Conservation (phyloP, 2,888 invertebrate species). For the Hyposoter didymator region DNA sequence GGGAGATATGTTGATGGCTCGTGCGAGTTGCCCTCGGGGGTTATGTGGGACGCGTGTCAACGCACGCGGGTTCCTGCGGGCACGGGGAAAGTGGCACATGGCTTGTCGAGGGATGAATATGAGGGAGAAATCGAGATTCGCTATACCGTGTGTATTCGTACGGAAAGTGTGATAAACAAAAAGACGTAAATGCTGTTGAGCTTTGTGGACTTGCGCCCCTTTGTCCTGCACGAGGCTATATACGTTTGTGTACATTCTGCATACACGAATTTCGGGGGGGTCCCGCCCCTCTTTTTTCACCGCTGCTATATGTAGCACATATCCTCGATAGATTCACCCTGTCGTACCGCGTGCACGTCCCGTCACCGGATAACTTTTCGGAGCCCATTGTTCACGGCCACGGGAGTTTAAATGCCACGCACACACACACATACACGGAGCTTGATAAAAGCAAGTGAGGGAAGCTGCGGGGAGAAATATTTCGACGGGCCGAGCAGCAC, state of each 20-base stretch:
- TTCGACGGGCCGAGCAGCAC: constrained; percentile 16
- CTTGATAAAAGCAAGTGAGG: background rate
- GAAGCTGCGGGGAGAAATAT: constrained; percentile 8
- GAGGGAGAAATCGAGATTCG: constrained; percentile 62
- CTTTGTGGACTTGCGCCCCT: background rate
- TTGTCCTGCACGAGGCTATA: background rate
- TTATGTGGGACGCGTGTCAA: constrained; percentile 64
- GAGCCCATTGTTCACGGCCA: constrained; percentile 57
- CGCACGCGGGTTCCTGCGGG: constrained; percentile 67
- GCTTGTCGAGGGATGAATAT: constrained; percentile 55
- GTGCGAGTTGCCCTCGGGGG: constrained; percentile 56
- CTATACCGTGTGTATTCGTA: constrained; percentile 11
- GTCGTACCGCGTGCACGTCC: constrained; percentile 39
- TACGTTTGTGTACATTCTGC: background rate
- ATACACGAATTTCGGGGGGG: background rate
- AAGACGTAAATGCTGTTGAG: background rate
- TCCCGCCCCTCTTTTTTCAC: background rate
- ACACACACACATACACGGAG: background rate
- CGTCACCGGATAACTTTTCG: constrained; percentile 62
- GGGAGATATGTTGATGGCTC: constrained; percentile 51
- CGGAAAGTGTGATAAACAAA: background rate
- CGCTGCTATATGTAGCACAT: constrained; percentile 24
- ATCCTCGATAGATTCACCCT: constrained; percentile 34
- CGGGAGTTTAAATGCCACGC: constrained; percentile 63
- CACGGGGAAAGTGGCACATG: constrained; percentile 69